Evolutionary conservation across 2,888 invertebrate genomes (phyloP), one percentile per base, ranked within the genome.

Genomic region (Metellina segmentata): DNA sequence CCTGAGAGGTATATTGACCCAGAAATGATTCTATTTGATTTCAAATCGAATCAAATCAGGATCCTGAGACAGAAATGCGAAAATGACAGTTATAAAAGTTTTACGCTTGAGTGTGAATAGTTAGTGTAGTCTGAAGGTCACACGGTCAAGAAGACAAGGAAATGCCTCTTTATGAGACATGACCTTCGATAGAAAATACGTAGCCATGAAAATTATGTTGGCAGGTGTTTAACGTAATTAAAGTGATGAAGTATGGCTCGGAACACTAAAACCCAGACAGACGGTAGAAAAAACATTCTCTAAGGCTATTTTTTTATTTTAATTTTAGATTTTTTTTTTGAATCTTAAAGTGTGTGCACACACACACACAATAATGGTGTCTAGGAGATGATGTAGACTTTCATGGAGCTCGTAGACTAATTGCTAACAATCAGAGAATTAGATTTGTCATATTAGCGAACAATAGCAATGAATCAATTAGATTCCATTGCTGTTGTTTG

Each of bases 111-210:
- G 83, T 34, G 53, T 61, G 75, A 85, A 53, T 51, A 53, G 69
- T 77, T 53, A 85, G 75, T 5, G 75, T 34, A 34, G 61, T 79
- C 72, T 86, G 79, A 87, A 87, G 87, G 87, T 72, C 77, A 77
- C n/a, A 48, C 75, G 85, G 53, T 61, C 86, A 86, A 70, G 69
- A 79, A 81, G 87, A 87, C 79, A 34, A 79, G 81, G 87, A 81
- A 87, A 78, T 81, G 79, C 79, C 79, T 81, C 61, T 71, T 85
- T 53, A 49, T n/a, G 74, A 53, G 69, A 75, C 75, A 77, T 79
- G 87, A 79, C 87, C 79, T 79, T 87, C 87, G 34, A 20, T 20
- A 20, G 74, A 13, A 51, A 72, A 74, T 52, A 83, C 20, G 74
- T 19, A 51, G 86, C 49, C 78, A 51, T 78, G 78, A 53, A 71